phyloP scores from a whole-genome alignment of 2,797 vertebrate species.

The Oreochromis mossambicus region DNA sequence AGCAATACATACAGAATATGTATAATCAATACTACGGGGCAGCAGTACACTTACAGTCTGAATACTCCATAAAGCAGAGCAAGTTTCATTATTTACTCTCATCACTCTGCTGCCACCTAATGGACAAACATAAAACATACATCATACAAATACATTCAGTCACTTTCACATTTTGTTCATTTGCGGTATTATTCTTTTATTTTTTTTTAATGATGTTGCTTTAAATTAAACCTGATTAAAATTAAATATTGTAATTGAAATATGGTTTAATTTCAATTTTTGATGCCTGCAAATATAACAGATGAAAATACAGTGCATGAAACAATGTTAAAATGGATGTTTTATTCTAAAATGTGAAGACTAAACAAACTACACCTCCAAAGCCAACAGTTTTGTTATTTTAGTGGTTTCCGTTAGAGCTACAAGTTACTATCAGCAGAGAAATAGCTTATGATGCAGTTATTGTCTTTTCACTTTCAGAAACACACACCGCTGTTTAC shows the following conservation, averaged over 20 bases:
- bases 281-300: not conserved
- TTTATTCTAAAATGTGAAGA: not conserved
- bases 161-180: not conserved
- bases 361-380: not conserved
- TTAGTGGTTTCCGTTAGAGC: not conserved
- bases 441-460: constrained; percentile 50
- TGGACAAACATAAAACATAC: constrained; percentile 20
- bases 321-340: not conserved
- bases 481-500: constrained; percentile 10
- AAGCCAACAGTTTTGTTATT: not conserved
- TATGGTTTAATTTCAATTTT: rapidly evolving
- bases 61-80: not conserved
- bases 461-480: not conserved
- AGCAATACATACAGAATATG: not conserved
- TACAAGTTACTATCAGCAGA: not conserved
- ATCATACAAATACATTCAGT: not conserved
- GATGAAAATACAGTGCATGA: not conserved
- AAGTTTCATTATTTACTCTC: not conserved
- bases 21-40: not conserved
- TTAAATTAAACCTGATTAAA: not conserved
- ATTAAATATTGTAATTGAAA: not conserved
- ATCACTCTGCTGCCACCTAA: constrained; percentile 48
- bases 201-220: not conserved
- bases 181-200: not conserved
- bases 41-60: not conserved